These are phyloP conservation scores for Phasia obesa DNA, from an alignment of 2,888 invertebrate genomes.

Conservation along the genomic window DNA sequence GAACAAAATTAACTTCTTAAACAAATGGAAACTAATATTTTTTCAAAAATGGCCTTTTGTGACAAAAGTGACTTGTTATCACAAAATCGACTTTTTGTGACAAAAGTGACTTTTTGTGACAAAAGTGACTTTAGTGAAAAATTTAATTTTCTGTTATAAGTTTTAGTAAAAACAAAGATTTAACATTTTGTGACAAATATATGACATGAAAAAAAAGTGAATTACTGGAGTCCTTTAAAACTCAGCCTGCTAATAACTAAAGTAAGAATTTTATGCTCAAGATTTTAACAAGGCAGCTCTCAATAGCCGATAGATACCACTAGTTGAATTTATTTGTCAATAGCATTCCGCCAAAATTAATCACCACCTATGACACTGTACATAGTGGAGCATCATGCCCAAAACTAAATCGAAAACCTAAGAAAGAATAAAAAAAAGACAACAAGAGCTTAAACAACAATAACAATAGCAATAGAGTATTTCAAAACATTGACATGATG, in stretches of 20 bases:
- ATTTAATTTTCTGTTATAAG: too few relatives aligned
- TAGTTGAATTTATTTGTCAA: too few relatives aligned
- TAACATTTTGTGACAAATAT: too few relatives aligned
- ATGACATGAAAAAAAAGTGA: too few relatives aligned
- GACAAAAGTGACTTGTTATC: not conserved
- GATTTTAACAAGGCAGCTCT: too few relatives aligned
- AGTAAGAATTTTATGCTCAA: too few relatives aligned
- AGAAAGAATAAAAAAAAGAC: constrained; percentile 27
- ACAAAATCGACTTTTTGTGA: not conserved
- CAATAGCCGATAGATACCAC: too few relatives aligned
- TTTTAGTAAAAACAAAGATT: too few relatives aligned
- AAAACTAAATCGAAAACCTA: constrained; percentile 46
- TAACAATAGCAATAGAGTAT: constrained; percentile 40
- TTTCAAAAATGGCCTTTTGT: not conserved
- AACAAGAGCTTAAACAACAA: constrained; percentile 42
- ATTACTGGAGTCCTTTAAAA: too few relatives aligned
- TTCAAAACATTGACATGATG: constrained; percentile 68
- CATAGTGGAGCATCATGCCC: constrained; percentile 58
- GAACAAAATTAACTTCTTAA: too few relatives aligned
- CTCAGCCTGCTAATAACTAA: too few relatives aligned
- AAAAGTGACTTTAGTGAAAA: too few relatives aligned
- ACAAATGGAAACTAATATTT: not conserved
- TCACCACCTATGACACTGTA: constrained; percentile 21
- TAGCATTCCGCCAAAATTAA: not conserved
- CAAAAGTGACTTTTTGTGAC: not conserved